Evolutionary conservation across 2,888 invertebrate species (phyloP), one percentile per base, ranked within the genome.

Genomic region (Eilema depressum): DNA sequence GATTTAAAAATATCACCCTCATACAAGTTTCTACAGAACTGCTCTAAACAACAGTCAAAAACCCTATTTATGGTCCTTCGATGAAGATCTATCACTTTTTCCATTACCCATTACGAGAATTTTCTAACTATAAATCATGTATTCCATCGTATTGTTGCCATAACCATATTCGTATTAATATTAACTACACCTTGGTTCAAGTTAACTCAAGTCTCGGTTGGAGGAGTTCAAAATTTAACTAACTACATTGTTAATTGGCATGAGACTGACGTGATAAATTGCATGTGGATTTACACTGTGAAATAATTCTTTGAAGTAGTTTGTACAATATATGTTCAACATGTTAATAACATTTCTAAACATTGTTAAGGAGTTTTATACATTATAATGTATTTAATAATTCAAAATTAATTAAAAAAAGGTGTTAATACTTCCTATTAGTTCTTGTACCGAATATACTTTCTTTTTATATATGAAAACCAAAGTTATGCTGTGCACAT

Each of bases 261-360:
- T 88, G 89, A 75, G 75, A 70, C 80, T 85, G 86, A 66, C 20
- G 69, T 88, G 79, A 82, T 85, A 79, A 86, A 79, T 76, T 83
- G 89, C 88, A 89, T 87, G 88, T 47, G 66, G 26, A 53, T 56
- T 53, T n/a, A 61, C 0, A 66, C 23, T 41, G 60, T 20, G 57
- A 2, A 67, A 47, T 37, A 30, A 30, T 69, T 63, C 7, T 23
- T 63, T 25, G 23, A 25, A 12, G n/a, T 28, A 64, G 26, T 33
- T 30, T 56, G 12, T n/a, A 53, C 10, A 47, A 12, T 57, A 26
- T 26, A 4, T 64, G 7, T 28, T 28, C 28, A 53, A 47, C 17
- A 5, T 10, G 17, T n/a, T 28, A 17, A n/a, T 47, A 47, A 33
- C n/a, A 33, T 23, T 47, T n/a, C n/a, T 47, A 23, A 12, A 57